These are phyloP conservation scores for Loris lydekkerianus DNA, from an alignment of 2,797 vertebrate genomes.

Conservation along the genomic window DNA sequence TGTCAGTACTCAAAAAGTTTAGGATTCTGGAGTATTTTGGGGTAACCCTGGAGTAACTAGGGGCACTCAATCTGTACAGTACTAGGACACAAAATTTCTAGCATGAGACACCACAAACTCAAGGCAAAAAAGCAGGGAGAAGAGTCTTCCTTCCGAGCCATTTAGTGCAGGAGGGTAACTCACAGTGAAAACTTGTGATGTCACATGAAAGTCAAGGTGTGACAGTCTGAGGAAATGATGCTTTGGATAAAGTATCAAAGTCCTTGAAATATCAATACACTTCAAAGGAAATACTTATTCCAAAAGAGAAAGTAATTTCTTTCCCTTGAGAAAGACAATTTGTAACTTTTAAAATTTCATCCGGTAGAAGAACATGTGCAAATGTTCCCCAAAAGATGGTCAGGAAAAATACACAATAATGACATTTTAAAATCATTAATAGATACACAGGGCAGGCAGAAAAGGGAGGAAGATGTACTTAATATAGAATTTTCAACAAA, in stretches of 20 bases:
- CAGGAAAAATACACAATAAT: conserved; percentile 1
- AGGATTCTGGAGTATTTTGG: background rate
- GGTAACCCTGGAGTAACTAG: background rate
- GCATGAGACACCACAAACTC: background rate
- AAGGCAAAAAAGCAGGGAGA: background rate
- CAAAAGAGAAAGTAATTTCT: conserved; percentile 82
- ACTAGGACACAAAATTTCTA: conserved; percentile 15
- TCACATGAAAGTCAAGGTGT: conserved; percentile 1
- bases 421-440: conserved; percentile 41
- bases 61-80: background rate
- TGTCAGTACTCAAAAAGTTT: background rate
- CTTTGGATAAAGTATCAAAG: conserved; percentile 78
- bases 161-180: conserved; percentile 42
- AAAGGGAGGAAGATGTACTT: background rate
- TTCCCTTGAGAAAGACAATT: conserved; percentile 74
- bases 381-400: conserved; percentile 63
- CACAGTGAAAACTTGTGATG: conserved; percentile 44
- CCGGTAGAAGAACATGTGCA: conserved; percentile 27
- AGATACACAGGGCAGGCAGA: background rate
- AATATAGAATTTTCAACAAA: conserved; percentile 22
- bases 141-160: background rate
- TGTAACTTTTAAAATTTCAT: conserved; percentile 80
- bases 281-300: conserved; percentile 79
- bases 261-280: conserved; percentile 81
- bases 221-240: conserved; percentile 48